These are phyloP conservation scores for Xylophagus ater DNA, from an alignment of 2,888 invertebrate species.

Conservation along the genomic window DNA sequence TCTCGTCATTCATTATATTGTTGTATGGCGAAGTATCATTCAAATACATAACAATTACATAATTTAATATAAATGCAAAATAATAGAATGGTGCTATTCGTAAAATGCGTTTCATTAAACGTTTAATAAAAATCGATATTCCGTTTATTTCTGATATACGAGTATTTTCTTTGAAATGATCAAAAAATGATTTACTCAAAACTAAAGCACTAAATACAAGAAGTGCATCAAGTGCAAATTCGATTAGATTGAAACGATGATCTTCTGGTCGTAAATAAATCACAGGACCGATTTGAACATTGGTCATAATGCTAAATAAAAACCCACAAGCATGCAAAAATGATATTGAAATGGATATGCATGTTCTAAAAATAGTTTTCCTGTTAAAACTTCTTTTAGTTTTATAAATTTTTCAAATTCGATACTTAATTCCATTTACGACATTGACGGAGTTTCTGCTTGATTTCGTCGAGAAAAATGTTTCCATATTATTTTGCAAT, in stretches of 20 bases:
- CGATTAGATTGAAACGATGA: constrained; percentile 39
- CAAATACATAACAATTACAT: constrained; percentile 35
- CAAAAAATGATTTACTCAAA: constrained; percentile 17
- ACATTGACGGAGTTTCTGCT: background rate
- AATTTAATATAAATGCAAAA: constrained; percentile 35
- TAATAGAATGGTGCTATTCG: constrained; percentile 41
- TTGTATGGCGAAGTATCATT: constrained; percentile 30
- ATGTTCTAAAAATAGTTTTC: constrained; percentile 13
- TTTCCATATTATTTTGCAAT: background rate
- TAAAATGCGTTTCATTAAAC: constrained; percentile 32
- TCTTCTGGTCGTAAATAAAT: constrained; percentile 30
- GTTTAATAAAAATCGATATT: constrained; percentile 13
- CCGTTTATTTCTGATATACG: constrained; percentile 12
- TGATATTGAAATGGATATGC: constrained; percentile 48
- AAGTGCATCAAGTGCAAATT: constrained; percentile 42
- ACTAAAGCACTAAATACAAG: constrained; percentile 28
- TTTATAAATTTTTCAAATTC: background rate
- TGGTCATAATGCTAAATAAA: constrained; percentile 34
- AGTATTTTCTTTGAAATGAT: constrained; percentile 14
- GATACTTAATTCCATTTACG: background rate
- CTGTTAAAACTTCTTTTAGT: background rate
- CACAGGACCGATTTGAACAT: constrained; percentile 31
- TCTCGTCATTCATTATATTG: constrained; percentile 22
- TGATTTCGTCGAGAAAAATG: background rate
- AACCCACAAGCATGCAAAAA: constrained; percentile 42